Percentiles rank a stretch among this genome's conserved stretches.
Evolutionary conservation across 2,797 vertebrate genomes (phyloP).

Genomic region (Antrozous pallidus): DNA sequence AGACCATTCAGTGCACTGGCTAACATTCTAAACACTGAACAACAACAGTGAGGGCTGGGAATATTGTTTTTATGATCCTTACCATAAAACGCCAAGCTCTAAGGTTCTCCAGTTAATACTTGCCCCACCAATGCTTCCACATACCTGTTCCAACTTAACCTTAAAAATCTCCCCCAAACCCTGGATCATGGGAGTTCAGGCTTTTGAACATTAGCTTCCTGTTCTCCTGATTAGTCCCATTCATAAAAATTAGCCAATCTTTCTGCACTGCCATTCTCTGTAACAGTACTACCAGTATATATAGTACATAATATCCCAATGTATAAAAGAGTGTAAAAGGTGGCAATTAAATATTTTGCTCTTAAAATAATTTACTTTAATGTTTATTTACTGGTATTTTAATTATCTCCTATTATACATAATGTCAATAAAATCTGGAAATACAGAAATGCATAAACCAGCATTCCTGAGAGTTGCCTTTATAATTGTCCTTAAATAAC

Average conservation of each 20-base stretch:
- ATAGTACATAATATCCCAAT: not conserved
- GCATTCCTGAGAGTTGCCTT: not conserved
- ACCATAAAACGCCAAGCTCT: not conserved
- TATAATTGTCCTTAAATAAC: conserved; percentile 10
- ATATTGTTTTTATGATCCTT: not conserved
- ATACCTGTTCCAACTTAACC: not conserved
- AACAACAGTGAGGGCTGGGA: not conserved
- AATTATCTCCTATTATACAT: not conserved
- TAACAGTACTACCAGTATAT: not conserved
- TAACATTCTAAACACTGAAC: not conserved
- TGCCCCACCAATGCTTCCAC: not conserved
- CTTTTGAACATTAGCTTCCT: not conserved
- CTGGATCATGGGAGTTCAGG: not conserved
- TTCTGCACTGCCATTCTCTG: not conserved
- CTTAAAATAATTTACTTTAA: not conserved
- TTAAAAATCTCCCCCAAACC: not conserved
- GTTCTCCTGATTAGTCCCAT: not conserved
- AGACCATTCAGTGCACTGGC: fast-evolving
- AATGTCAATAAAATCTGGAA: conserved; percentile 12
- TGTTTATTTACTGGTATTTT: not conserved
- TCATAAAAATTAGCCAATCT: not conserved
- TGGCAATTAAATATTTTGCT: not conserved
- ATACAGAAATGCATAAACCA: not conserved
- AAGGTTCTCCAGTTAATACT: not conserved
- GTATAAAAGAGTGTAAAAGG: not conserved